Evolutionary conservation across 2,888 invertebrate species (phyloP).

Genomic region (Polymixis lichenea): DNA sequence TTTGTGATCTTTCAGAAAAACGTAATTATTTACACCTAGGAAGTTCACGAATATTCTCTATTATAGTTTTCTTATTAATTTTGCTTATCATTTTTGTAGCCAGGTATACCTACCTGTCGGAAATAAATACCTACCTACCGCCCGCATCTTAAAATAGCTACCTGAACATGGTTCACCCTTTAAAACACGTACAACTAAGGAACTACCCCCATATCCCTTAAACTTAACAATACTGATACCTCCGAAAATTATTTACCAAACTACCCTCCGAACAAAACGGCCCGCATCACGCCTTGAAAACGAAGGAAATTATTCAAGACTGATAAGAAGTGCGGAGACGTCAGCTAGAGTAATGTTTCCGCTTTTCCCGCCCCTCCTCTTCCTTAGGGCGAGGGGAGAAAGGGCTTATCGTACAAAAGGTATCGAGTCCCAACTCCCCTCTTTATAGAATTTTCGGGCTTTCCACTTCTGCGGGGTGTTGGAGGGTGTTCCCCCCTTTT

Average conservation of each 20-base stretch:
- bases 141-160: conserved; percentile 43
- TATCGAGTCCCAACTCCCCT: conserved; percentile 83
- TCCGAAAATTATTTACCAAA: conserved; percentile 66
- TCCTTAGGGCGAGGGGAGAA: conserved; percentile 68
- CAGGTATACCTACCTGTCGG: too few relatives aligned
- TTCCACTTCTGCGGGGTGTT: conserved; percentile 74
- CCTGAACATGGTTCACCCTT: conserved; percentile 55
- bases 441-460: conserved; percentile 90
- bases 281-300: conserved; percentile 77
- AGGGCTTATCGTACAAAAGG: conserved; percentile 89
- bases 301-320: conserved; percentile 84
- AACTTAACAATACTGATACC: conserved; percentile 57
- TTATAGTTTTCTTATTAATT: too few relatives aligned
- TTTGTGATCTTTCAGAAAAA: too few relatives aligned
- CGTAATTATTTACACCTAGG: too few relatives aligned
- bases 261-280: conserved; percentile 65
- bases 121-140: not conserved
- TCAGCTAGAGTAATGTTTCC: conserved; percentile 88
- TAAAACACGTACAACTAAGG: conserved; percentile 23
- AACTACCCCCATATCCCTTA: conserved; percentile 42
- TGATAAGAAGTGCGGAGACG: conserved; percentile 87
- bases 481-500: conserved; percentile 83
- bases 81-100: too few relatives aligned
- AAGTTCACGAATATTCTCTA: too few relatives aligned
- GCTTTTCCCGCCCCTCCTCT: conserved; percentile 65